Base-by-base conservation (phyloP, 2,113 vertebrate species). In the Platanista minor region DNA sequence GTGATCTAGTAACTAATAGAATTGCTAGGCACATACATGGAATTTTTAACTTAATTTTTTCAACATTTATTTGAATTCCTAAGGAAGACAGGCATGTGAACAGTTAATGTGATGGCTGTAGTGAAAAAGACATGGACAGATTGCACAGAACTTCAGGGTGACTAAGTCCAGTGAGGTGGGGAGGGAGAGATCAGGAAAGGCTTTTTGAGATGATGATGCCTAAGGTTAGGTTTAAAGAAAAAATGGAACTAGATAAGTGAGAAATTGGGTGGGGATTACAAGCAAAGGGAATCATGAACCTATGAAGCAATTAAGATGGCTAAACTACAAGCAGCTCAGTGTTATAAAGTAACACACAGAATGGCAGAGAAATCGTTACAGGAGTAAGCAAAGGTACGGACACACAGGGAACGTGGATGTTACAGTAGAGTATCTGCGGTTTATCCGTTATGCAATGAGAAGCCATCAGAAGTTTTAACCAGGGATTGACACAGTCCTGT, bases 31-130 rank as follows among this genome's bases (percentile, higher is more conserved):
- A 82, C 20, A 20, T 17, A 36, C 1, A 23, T 14, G 11, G 33
- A 17, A 66, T 23, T 69, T 90, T 59, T 64, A n/a, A 49, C 84
- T 85, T 14, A 74, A 81, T 77, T 61, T 69, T 33, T 61, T 92
- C 33, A 71, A 87, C 29, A 54, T 71, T 49, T 67, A 39, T 77
- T 93, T 95, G 46, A 54, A 80, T 91, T 94, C 84, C 78, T 90
- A 31, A 66, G 33, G 39, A 57, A 95, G 41, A 74, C 6, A 75
- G 54, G 57, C 21, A 5, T 67, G 21, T 39, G 49, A 83, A 92
- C n/a, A 71, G 39, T 87, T 61, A 46, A 69, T 20, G 82, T 80
- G 57, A 67, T 27, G 46, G 9, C 14, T 54, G 4, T 10, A 62
- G 6, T 88, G 66, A 20, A 69, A 87, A 83, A 29, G 54, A 49